A percentile compares a stretch with the other conserved stretches of the same genome.
Conservation (phyloP, 2,888 invertebrate species). For the Epinotia demarniana region DNA sequence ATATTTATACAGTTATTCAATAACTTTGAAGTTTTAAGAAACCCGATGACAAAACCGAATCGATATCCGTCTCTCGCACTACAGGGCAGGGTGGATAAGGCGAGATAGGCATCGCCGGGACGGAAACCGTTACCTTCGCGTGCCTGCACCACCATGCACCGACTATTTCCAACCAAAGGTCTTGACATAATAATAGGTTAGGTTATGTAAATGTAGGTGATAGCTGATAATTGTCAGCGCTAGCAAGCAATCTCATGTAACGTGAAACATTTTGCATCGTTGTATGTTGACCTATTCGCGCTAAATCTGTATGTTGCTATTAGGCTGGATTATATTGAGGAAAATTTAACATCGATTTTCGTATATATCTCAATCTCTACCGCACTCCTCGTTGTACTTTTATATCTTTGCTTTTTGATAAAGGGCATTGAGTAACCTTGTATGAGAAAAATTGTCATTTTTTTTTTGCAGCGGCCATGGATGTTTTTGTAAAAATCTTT, state of each 20-base stretch:
- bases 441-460: too few species aligned
- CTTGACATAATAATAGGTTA: constrained; percentile 60
- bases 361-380: background rate
- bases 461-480: too few species aligned
- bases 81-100: constrained; percentile 28
- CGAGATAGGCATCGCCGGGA: constrained; percentile 53
- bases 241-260: constrained; percentile 4
- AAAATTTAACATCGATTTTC: background rate
- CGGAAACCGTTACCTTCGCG: constrained; percentile 57
- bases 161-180: constrained; percentile 57
- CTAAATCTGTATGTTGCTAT: background rate
- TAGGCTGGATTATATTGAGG: background rate
- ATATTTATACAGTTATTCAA: too few species aligned
- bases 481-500: too few species aligned
- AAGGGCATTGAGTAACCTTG: too few species aligned
- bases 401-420: background rate
- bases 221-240: constrained; percentile 44
- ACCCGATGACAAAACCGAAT: background rate
- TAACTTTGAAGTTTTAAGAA: background rate
- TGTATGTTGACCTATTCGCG: background rate
- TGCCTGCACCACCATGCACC: constrained; percentile 57
- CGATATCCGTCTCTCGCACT: constrained; percentile 1
- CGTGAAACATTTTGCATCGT: constrained; percentile 17
- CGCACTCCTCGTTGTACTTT: background rate
- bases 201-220: constrained; percentile 59